phyloP scores from a whole-genome alignment of 2,113 vertebrate species.

The Elachura formosa region DNA sequence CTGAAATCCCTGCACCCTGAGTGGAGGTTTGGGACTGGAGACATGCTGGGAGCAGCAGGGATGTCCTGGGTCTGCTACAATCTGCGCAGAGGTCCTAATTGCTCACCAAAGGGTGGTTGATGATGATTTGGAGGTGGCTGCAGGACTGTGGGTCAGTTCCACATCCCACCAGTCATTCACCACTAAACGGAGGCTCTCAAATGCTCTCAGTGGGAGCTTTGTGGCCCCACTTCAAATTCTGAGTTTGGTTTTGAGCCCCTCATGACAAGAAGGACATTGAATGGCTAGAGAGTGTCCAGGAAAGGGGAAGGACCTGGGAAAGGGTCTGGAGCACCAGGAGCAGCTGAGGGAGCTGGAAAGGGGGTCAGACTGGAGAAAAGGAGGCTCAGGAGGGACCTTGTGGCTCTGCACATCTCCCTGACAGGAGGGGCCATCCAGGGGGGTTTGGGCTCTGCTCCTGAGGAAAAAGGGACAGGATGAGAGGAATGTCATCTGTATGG shows the following conservation, averaged over 20 bases:
- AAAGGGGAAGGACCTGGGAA: rapidly evolving
- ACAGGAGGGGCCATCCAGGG: rapidly evolving
- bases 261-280: not conserved
- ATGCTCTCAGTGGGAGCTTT: not conserved
- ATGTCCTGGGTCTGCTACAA: not conserved
- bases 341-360: not conserved
- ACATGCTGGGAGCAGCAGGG: not conserved
- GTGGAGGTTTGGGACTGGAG: not conserved
- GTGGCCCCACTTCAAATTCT: not conserved
- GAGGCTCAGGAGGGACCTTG: not conserved
- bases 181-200: not conserved
- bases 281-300: rapidly evolving
- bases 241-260: not conserved
- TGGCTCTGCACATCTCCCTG: not conserved
- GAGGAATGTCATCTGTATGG: not conserved
- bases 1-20: not conserved
- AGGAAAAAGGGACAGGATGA: not conserved
- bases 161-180: not conserved
- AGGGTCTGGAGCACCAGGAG: not conserved
- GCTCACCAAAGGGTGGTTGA: not conserved
- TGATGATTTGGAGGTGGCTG: not conserved
- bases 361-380: not conserved
- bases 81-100: not conserved
- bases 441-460: rapidly evolving
- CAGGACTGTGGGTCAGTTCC: not conserved